phyloP scores from a whole-genome alignment of 92 coral and sea anemone genomes.

The Zoanthus solanderi region DNA sequence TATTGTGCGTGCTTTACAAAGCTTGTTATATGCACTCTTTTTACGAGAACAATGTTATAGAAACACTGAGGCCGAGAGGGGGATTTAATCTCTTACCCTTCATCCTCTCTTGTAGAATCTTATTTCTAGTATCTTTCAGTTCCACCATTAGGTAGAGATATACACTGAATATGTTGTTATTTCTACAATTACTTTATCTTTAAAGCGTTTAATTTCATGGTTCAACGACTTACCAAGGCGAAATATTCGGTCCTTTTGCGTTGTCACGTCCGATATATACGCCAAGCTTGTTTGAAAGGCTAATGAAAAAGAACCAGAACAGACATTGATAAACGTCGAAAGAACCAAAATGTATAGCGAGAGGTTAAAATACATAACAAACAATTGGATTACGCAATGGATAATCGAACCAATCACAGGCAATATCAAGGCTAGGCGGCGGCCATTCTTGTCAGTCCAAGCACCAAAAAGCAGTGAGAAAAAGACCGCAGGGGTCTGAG shows the following conservation, averaged over 20 bases:
- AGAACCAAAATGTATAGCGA: not conserved
- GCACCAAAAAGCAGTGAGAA: not conserved
- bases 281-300: not conserved
- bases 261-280: conserved; percentile 1
- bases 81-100: too few species aligned
- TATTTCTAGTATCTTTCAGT: too few species aligned
- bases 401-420: not conserved
- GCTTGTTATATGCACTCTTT: too few species aligned
- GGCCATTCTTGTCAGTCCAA: conserved; percentile 14
- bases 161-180: too few species aligned
- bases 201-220: not conserved
- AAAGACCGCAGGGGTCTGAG: not conserved
- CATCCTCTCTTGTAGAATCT: too few species aligned
- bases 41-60: too few species aligned
- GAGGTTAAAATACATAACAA: not conserved
- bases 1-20: too few species aligned
- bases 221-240: not conserved
- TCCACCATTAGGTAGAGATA: too few species aligned
- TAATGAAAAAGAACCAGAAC: not conserved
- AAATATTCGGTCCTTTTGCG: not conserved
- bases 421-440: not conserved
- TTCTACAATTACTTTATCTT: too few species aligned
- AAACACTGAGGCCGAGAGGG: too few species aligned
- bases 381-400: not conserved
- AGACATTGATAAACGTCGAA: not conserved